Conservation (phyloP, 2,888 invertebrate species). For the Lithophane semibrunnea region DNA sequence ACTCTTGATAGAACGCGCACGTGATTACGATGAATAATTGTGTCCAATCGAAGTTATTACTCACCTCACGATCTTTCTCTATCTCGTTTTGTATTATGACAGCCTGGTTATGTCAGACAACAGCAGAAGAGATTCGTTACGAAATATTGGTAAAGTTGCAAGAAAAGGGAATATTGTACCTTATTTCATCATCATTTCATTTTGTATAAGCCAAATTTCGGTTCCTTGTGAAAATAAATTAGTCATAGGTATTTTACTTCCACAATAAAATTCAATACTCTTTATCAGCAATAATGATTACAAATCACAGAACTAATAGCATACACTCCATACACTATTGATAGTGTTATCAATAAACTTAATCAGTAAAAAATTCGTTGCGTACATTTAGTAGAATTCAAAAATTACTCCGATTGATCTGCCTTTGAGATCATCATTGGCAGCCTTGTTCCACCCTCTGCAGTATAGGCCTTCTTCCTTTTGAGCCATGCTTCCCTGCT, state of each 20-base stretch:
- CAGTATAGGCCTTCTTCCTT: too few species aligned
- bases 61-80: background rate
- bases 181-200: background rate
- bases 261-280: constrained; percentile 13
- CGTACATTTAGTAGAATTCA: background rate
- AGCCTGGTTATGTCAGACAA: background rate
- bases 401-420: background rate
- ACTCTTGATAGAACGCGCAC: background rate
- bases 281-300: constrained; percentile 20
- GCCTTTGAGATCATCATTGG: background rate
- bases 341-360: constrained; percentile 20
- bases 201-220: background rate
- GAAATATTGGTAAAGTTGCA: background rate
- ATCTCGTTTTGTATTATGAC: background rate
- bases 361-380: background rate
- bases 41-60: background rate
- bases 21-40: background rate
- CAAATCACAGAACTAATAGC: constrained; percentile 20
- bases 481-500: too few species aligned
- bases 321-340: constrained; percentile 9
- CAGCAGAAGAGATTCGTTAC: background rate
- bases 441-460: too few species aligned
- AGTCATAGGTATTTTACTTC: background rate
- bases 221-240: background rate
- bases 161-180: background rate